Evolutionary conservation across 2,797 vertebrate genomes (phyloP), one percentile per base, ranked within the genome.

Genomic region (Tokudaia tokunoshimensis): DNA sequence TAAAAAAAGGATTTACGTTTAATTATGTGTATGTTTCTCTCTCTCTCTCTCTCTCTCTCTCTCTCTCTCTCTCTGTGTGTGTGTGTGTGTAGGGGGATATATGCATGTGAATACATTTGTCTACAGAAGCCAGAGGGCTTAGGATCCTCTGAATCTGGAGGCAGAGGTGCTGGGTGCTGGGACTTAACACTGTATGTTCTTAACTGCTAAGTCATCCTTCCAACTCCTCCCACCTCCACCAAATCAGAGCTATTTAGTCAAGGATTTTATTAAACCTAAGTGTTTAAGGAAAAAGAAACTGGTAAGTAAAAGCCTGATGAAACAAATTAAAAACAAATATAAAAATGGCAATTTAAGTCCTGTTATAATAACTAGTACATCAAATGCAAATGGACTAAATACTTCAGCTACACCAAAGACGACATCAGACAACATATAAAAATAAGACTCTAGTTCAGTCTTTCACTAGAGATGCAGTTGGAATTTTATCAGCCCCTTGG

Each of bases 201-300:
- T 65, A 84, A 47, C 41, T 20, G 29, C 10, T 13, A 65, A 84
- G 61, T 15, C 41, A 34, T 65, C 41, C 6, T 34, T 84, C 41
- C 29, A 65, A 29, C 22, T 5, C 13, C 55, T 61, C 5, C 5
- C 0, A 34, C 19, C 19, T 37, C 70, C 72, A 41, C 19, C 72
- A 41, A 41, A 52, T 86, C n/a, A 14, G 63, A 95, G 37, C 47
- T 76, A 57, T 57, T 92, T 67, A 52, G 57, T 37, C 4, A 59
- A 70, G n/a, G 47, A 78, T 83, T 57, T 83, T 83, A 83, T 41
- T 89, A 92, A 59, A 75, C 20, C n/a, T 82, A 89, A 84, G 20
- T 72, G 31, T 41, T 12, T 5, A 89, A 89, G 52, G 59, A 70
- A 84, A 84, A 29, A 29, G 13, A 79, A 26, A 86, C 11, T 34